Base-by-base conservation (phyloP, 2,113 vertebrate genomes). In the Pteronura brasiliensis region DNA sequence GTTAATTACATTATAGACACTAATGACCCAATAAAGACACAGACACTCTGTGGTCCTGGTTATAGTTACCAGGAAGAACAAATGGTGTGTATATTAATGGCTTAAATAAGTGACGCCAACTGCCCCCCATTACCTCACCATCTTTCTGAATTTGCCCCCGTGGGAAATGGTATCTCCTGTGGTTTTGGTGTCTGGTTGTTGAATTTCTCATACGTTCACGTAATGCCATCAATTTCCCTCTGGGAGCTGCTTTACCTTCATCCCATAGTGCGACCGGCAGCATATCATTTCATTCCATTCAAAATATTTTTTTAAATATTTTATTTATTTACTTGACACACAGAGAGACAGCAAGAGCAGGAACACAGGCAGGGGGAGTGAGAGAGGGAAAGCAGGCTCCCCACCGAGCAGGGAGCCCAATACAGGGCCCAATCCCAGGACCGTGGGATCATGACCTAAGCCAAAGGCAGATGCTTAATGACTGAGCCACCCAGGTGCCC, bases 61-160 rank as follows among this genome's bases (percentile, higher is more conserved):
- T 4, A 44, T 17, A n/a, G 63, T 21, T 3, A 0, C n/a, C 65
- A 44, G 77, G 63, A 49, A 42, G 3, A 13, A 13, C 5, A 1
- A 44, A 27, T 4, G 13, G 31, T 5, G 29, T n/a, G 39, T 0
- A 0, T 0, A 0, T 10, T n/a, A 1, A 10, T 4, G 8, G 17
- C 9, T 17, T 13, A 36, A 36, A 2, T 20, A 49, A 13, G 15
- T 59, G 23, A 29, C 14, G 17, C 42, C 44, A n/a, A 6, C 4
- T 13, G 0, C n/a, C n/a, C 36, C 13, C 42, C 21, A 12, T 49
- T 29, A 29, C 80, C 67, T 61, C 36, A 8, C 7, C 6, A 6
- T 36, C 4, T 21, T 21, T 4, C 12, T 18, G 31, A 36, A 14
- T 20, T 25, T 44, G 67, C 23, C 20, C 27, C 6, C 9, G 3